These are phyloP conservation scores for Apodemus sylvaticus DNA, from an alignment of 2,113 vertebrate species.

Conservation along the genomic window DNA sequence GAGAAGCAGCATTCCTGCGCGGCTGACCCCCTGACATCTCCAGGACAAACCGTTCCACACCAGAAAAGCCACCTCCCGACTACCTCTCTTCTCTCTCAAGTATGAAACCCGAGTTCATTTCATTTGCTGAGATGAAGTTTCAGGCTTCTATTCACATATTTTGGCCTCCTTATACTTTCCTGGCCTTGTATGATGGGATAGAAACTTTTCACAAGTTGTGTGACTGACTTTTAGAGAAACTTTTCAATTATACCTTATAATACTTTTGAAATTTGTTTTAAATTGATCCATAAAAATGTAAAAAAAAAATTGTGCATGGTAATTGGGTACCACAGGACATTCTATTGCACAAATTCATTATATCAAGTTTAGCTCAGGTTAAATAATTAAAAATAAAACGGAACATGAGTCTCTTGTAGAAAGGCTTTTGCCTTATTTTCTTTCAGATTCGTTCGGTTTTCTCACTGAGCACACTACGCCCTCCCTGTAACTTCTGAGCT, in stretches of 20 bases:
- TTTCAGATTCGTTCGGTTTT: not conserved
- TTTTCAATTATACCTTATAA: not conserved
- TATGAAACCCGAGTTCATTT: not conserved
- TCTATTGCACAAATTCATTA: not conserved
- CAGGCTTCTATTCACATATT: not conserved
- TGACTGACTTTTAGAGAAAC: not conserved
- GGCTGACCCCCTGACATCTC: not conserved
- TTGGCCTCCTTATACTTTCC: not conserved
- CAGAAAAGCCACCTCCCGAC: not conserved
- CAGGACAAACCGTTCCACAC: not conserved
- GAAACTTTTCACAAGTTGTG: not conserved
- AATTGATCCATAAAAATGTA: not conserved
- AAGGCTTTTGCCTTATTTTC: conserved; percentile 33
- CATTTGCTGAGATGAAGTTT: conserved; percentile 19
- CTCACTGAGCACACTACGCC: not conserved
- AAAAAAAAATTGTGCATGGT: not conserved
- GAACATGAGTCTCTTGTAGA: not conserved
- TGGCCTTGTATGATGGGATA: not conserved
- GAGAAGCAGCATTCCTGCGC: not conserved
- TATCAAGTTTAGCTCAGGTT: not conserved
- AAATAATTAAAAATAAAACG: not conserved
- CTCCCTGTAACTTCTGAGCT: not conserved
- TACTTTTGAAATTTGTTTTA: not conserved
- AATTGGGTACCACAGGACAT: not conserved
- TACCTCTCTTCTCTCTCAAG: not conserved